Evolutionary conservation across 2,113 vertebrate species (phyloP).

Genomic region (Myocastor coypus): DNA sequence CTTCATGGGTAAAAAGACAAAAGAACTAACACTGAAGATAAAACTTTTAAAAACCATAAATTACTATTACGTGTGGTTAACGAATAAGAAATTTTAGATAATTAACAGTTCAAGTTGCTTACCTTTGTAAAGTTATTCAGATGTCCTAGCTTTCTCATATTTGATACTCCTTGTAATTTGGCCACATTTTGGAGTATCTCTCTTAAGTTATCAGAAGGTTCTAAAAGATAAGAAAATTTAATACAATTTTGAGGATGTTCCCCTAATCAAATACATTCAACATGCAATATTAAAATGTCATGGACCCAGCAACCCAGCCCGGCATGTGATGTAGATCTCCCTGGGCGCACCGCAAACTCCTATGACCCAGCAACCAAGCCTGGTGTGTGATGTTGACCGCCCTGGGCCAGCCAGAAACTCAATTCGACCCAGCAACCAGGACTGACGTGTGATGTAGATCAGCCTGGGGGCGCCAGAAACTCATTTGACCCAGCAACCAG

Average conservation of each 20-base stretch:
- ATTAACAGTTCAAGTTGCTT: conserved; percentile 76
- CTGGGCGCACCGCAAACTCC: no score
- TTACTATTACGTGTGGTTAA: background rate
- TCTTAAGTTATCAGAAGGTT: conserved; percentile 96
- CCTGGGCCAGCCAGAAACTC: no score
- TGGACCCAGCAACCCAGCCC: no score
- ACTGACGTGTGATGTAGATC: no score
- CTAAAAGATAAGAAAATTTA: conserved; percentile 85
- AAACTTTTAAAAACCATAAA: conserved; percentile 31
- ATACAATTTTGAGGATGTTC: conserved; percentile 54
- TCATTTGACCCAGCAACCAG: no score
- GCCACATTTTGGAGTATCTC: conserved; percentile 99
- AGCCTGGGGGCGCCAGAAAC: no score
- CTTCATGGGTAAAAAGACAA: conserved; percentile 42
- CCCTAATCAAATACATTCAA: background rate
- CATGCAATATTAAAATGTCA: conserved; percentile 7
- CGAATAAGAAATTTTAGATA: conserved; percentile 15
- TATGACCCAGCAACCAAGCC: no score
- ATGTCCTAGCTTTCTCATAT: conserved; percentile 99
- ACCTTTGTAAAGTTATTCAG: conserved; percentile 99
- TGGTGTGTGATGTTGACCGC: no score
- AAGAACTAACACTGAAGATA: conserved; percentile 15
- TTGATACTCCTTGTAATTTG: conserved; percentile 97
- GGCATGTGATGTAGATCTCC: no score
- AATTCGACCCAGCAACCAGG: no score